These are phyloP conservation scores for Atherinomorus stipes DNA, from an alignment of 2,113 vertebrate genomes.

Conservation along the genomic window DNA sequence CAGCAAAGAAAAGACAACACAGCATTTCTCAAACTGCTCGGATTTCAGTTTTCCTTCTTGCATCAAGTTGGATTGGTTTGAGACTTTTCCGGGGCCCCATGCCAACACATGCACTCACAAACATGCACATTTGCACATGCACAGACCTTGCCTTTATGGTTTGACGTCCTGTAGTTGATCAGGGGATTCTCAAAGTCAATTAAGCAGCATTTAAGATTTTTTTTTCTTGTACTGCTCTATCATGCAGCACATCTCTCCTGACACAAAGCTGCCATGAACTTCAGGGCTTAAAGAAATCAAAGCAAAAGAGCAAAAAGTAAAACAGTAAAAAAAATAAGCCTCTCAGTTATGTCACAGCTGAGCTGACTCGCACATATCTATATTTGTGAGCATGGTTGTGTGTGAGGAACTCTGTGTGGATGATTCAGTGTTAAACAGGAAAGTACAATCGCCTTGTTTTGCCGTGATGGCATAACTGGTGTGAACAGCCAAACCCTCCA, in stretches of 20 bases:
- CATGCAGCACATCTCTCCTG: conserved; percentile 47
- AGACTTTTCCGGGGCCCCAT: conserved; percentile 39
- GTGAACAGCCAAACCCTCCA: background rate
- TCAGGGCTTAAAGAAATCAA: conserved; percentile 42
- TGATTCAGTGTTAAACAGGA: conserved; percentile 34
- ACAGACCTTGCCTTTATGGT: conserved; percentile 14
- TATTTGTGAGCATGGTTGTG: background rate
- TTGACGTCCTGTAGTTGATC: conserved; percentile 41
- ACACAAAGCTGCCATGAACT: conserved; percentile 57
- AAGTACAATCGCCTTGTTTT: background rate
- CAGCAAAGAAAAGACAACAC: conserved; percentile 28
- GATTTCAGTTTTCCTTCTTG: conserved; percentile 50
- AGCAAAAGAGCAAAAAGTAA: conserved; percentile 46
- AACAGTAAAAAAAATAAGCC: conserved; percentile 47
- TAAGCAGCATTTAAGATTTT: conserved; percentile 30
- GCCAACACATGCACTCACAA: conserved; percentile 31
- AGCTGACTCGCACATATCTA: conserved; percentile 31
- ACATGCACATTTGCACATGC: background rate
- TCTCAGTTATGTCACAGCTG: conserved; percentile 28
- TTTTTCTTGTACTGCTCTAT: conserved; percentile 50
- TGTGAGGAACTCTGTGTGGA: background rate
- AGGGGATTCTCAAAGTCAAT: conserved; percentile 47
- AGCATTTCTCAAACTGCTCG: conserved; percentile 29
- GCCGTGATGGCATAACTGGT: background rate
- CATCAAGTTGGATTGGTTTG: conserved; percentile 58